Evolutionary conservation across 2,888 invertebrate genomes (phyloP).

Genomic region (Rosalia funebris): DNA sequence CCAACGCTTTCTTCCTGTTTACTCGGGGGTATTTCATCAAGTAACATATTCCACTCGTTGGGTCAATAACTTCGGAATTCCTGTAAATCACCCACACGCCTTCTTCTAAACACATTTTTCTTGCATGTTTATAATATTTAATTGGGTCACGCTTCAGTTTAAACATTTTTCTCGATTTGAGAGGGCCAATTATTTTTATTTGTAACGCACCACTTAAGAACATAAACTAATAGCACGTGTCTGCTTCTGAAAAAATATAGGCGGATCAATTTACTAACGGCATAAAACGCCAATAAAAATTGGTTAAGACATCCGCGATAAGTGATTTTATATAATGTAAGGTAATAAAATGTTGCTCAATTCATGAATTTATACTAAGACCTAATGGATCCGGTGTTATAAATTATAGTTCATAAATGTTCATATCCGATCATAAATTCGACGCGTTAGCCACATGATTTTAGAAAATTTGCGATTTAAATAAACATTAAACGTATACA

Average conservation of each 20-base stretch:
- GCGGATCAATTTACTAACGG: conserved; percentile 1
- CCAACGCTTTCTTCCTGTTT: not conserved
- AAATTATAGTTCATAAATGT: conserved; percentile 1
- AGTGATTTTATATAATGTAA: conserved; percentile 9
- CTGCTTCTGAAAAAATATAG: not conserved
- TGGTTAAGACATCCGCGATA: conserved; percentile 19
- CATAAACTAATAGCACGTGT: conserved; percentile 20
- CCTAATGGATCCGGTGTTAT: conserved; percentile 9
- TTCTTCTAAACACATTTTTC: conserved; percentile 3
- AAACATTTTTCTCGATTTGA: conserved; percentile 5
- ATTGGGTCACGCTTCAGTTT: conserved; percentile 10
- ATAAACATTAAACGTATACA: too few relatives aligned
- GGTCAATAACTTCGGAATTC: conserved; percentile 17
- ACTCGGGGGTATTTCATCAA: not conserved
- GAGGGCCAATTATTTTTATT: conserved; percentile 22
- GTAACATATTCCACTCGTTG: not conserved
- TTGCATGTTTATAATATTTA: conserved; percentile 19
- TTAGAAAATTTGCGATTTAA: too few relatives aligned
- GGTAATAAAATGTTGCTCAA: conserved; percentile 17
- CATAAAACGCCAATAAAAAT: conserved; percentile 13
- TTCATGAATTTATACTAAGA: conserved; percentile 9
- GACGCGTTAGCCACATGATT: too few relatives aligned
- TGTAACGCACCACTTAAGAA: not conserved
- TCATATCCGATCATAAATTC: too few relatives aligned
- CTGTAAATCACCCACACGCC: conserved; percentile 1